phyloP scores from a whole-genome alignment of 2,888 invertebrate genomes.

The Teleiodes luculella region DNA sequence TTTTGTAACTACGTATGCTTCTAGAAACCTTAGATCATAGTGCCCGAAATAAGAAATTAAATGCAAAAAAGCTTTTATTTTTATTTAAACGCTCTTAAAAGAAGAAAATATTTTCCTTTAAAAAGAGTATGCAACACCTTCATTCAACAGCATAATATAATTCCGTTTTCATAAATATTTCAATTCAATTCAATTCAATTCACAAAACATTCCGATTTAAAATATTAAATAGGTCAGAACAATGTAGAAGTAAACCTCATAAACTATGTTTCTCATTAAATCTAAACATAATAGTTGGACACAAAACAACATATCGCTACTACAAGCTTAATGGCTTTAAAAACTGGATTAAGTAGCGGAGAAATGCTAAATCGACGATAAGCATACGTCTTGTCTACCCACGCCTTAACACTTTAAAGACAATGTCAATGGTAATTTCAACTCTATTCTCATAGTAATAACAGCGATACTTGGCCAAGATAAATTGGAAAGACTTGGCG shows the following conservation, averaged over 20 bases:
- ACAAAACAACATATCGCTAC: conserved; percentile 61
- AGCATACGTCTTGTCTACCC: conserved; percentile 72
- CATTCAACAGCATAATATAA: no score
- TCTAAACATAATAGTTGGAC: conserved; percentile 31
- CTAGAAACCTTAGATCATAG: no score
- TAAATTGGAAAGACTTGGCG: neutral
- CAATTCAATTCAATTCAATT: no score
- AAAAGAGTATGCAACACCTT: no score
- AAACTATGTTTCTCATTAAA: conserved; percentile 20
- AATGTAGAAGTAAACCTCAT: neutral
- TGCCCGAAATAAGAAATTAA: no score
- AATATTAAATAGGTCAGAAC: neutral
- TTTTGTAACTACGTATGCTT: neutral
- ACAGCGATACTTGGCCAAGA: conserved; percentile 23
- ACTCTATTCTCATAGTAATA: conserved; percentile 35
- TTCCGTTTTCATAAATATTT: no score
- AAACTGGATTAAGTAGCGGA: conserved; percentile 74
- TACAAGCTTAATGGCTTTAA: conserved; percentile 70
- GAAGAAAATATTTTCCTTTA: no score
- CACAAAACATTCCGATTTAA: neutral
- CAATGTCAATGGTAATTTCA: conserved; percentile 26
- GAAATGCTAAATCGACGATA: conserved; percentile 73
- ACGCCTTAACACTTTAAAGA: conserved; percentile 39
- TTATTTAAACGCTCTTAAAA: no score
- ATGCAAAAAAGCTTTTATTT: no score